A percentile compares a stretch with the other conserved stretches of the same genome.
These are phyloP conservation scores for Scytalopus superciliaris DNA, from an alignment of 2,113 vertebrate species.

Conservation along the genomic window DNA sequence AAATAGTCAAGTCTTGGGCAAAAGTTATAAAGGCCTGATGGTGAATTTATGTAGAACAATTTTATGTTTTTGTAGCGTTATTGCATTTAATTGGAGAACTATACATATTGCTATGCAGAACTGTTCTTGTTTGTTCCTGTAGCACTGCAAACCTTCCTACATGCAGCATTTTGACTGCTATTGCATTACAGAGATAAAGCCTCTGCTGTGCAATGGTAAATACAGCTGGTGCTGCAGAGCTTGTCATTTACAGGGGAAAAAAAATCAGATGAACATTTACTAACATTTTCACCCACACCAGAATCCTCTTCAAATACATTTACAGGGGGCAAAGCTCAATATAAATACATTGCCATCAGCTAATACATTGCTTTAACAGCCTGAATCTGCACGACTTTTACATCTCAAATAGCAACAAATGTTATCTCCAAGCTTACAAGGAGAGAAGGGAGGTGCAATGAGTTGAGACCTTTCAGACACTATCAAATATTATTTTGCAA, in stretches of 20 bases:
- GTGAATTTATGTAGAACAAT: background rate
- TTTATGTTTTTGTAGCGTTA: background rate
- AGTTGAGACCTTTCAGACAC: background rate
- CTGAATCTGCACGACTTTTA: background rate
- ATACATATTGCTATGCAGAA: background rate
- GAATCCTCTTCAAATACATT: constrained; percentile 10
- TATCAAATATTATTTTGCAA: background rate
- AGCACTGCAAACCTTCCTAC: background rate
- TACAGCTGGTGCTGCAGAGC: constrained; percentile 2
- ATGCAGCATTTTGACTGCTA: background rate
- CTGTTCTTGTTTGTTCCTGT: background rate
- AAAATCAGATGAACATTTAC: background rate
- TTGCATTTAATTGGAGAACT: background rate
- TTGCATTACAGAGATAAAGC: constrained; percentile 4
- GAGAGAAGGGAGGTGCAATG: background rate
- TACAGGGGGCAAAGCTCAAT: background rate
- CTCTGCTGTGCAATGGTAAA: background rate
- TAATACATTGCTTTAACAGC: background rate
- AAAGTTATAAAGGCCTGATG: background rate
- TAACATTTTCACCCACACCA: background rate
- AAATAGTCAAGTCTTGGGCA: background rate
- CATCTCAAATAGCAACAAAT: background rate
- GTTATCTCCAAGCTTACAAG: background rate
- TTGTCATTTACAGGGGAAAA: background rate
- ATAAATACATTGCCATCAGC: background rate